phyloP scores from a whole-genome alignment of 2,888 invertebrate species.

The Heliconius ismenius region DNA sequence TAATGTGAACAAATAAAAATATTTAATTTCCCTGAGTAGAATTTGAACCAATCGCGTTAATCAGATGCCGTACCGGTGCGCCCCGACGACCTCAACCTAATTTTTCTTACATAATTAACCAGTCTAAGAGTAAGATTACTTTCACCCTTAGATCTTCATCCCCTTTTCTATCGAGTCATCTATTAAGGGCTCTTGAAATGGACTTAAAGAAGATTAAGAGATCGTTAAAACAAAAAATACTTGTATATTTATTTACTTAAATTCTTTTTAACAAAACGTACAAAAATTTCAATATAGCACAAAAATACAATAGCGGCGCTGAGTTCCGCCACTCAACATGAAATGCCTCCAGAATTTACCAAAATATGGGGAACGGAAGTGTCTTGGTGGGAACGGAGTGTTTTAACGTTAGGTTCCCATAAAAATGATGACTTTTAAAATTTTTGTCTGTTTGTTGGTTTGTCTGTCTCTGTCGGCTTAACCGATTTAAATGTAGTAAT shows the following conservation, averaged over 20 bases:
- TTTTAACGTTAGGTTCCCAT: not conserved
- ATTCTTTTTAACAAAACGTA: too few species aligned
- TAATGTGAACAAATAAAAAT: too few species aligned
- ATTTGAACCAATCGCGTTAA: too few species aligned
- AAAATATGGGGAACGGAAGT: not conserved
- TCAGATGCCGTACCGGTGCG: too few species aligned
- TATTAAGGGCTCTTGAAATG: not conserved
- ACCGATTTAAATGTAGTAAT: too few species aligned
- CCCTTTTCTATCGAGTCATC: constrained; percentile 9
- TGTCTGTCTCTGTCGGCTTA: too few species aligned
- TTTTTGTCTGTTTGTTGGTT: too few species aligned
- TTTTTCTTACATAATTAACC: constrained; percentile 6
- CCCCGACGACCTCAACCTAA: not conserved
- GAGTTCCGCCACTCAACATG: not conserved
- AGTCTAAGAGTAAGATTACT: constrained; percentile 11
- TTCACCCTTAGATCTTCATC: constrained; percentile 12
- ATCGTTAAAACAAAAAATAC: too few species aligned
- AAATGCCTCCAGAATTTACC: not conserved
- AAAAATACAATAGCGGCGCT: not conserved
- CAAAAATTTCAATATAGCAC: not conserved
- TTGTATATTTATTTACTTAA: too few species aligned
- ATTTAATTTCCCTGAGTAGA: too few species aligned
- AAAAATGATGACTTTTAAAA: too few species aligned
- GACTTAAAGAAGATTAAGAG: constrained; percentile 3
- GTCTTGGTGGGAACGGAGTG: not conserved